Conservation (phyloP, 2,888 invertebrate genomes). For the Arrhopalites spinosus region DNA sequence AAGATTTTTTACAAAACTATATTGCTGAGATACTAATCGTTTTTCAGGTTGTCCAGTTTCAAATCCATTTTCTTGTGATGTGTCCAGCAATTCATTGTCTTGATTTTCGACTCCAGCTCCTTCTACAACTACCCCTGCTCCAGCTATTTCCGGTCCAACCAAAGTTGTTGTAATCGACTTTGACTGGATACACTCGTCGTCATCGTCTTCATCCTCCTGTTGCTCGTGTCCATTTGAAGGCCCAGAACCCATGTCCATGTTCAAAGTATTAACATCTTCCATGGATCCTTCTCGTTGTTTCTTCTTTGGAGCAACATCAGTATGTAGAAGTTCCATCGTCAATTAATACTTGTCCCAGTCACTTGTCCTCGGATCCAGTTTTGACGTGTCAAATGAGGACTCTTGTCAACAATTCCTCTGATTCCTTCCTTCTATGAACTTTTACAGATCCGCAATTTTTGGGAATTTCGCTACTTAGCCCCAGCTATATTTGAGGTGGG, state of each 20-base stretch:
- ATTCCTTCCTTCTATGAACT: too few relatives aligned
- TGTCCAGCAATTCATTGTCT: background rate
- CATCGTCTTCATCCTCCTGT: background rate
- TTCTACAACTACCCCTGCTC: background rate
- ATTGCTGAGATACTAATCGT: conserved; percentile 38
- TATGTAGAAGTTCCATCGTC: background rate
- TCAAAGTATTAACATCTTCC: conserved; percentile 19
- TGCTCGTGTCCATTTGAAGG: conserved; percentile 5
- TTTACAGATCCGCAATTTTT: too few relatives aligned
- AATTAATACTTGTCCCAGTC: too few relatives aligned
- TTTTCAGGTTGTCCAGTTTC: conserved; percentile 18
- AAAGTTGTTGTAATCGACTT: background rate
- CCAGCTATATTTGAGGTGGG: too few relatives aligned
- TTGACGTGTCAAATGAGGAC: too few relatives aligned
- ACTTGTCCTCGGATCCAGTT: too few relatives aligned
- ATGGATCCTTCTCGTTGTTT: conserved; percentile 22
- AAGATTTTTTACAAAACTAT: conserved; percentile 46
- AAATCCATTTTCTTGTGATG: background rate
- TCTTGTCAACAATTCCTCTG: too few relatives aligned
- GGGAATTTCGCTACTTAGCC: too few relatives aligned
- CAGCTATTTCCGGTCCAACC: background rate
- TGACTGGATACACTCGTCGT: background rate
- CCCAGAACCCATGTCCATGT: conserved; percentile 4
- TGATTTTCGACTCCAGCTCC: background rate
- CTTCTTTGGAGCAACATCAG: conserved; percentile 26